Conservation (phyloP, 2,113 vertebrate species). For the Ibidorhyncha struthersii region DNA sequence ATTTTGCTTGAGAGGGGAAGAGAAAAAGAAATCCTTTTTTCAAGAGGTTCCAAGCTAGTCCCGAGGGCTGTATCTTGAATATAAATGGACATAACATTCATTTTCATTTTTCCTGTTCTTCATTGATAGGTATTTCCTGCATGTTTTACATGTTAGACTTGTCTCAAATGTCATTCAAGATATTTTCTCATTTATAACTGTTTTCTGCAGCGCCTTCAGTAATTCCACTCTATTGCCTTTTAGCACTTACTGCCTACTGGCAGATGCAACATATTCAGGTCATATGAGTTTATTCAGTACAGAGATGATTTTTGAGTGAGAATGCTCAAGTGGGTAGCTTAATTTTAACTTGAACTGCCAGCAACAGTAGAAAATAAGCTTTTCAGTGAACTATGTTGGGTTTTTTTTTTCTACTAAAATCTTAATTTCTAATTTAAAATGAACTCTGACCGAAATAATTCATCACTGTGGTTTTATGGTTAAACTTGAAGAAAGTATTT, state of each 20-base stretch:
- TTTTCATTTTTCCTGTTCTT: not conserved
- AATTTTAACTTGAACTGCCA: not conserved
- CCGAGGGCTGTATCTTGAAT: not conserved
- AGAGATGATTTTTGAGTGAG: not conserved
- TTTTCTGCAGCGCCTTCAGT: not conserved
- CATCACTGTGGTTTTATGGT: not conserved
- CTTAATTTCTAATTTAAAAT: slow-evolving; percentile 14
- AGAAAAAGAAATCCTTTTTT: not conserved
- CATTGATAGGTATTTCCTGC: not conserved
- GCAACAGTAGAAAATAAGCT: not conserved
- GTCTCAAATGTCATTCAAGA: not conserved
- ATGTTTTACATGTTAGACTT: not conserved
- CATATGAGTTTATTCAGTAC: slow-evolving; percentile 6
- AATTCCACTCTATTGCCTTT: slow-evolving; percentile 24
- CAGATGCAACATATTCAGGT: slow-evolving; percentile 14
- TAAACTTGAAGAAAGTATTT: not conserved
- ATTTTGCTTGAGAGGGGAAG: not conserved
- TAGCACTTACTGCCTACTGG: not conserved
- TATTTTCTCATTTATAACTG: slow-evolving; percentile 13
- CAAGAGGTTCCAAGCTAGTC: not conserved
- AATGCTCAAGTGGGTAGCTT: not conserved
- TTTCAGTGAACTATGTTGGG: not conserved
- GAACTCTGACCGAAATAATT: not conserved
- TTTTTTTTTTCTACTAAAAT: not conserved
- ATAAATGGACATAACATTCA: not conserved